Evolutionary conservation across 1,140 invertebrate species (phyloP).

Genomic region (Callitettix versicolor): DNA sequence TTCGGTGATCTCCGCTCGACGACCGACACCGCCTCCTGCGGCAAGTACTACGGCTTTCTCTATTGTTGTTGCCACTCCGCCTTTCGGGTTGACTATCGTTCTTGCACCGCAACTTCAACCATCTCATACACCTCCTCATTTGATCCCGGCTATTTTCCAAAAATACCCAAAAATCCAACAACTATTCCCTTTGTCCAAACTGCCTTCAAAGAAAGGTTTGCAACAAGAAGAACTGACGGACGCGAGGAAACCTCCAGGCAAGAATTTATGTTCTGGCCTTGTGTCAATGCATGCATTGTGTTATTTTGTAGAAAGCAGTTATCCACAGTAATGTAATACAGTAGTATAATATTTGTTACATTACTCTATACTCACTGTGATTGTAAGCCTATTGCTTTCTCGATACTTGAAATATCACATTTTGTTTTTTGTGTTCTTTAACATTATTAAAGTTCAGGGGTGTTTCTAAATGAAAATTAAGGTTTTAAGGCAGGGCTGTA

Average conservation of each 20-base stretch:
- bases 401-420: too few species aligned
- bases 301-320: too few species aligned
- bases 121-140: slow-evolving; percentile 29
- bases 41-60: slow-evolving; percentile 26
- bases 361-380: too few species aligned
- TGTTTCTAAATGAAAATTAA: too few species aligned
- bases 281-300: background rate
- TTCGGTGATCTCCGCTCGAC: slow-evolving; percentile 20
- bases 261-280: slow-evolving; percentile 9
- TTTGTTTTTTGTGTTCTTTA: too few species aligned
- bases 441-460: too few species aligned
- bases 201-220: slow-evolving; percentile 23
- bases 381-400: too few species aligned
- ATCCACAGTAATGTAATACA: too few species aligned
- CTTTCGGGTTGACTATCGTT: slow-evolving; percentile 22
- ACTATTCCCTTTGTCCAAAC: slow-evolving; percentile 34
- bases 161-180: slow-evolving; percentile 61
- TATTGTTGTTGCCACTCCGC: slow-evolving; percentile 29
- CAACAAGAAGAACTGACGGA: slow-evolving; percentile 13
- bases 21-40: slow-evolving; percentile 20
- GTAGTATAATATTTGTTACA: too few species aligned
- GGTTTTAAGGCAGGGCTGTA: too few species aligned
- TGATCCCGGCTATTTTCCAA: slow-evolving; percentile 59
- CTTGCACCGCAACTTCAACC: slow-evolving; percentile 21
- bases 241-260: slow-evolving; percentile 19